phyloP scores from a whole-genome alignment of 2,888 invertebrate genomes.

The Abrostola tripartita region DNA sequence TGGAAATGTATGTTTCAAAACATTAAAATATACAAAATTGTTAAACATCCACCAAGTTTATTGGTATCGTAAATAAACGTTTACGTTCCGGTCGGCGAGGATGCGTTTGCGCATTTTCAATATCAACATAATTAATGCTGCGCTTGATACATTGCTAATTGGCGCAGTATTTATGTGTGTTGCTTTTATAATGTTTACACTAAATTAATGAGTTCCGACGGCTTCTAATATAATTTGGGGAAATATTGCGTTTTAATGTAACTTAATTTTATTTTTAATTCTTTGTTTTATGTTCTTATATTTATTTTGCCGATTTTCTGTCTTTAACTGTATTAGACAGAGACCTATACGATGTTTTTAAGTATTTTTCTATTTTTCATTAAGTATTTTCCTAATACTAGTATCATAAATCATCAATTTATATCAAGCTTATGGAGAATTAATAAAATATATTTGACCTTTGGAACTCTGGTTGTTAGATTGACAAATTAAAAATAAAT shows the following conservation, averaged over 20 bases:
- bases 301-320: constrained; percentile 11
- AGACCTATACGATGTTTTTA: no score
- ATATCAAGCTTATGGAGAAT: constrained; percentile 22
- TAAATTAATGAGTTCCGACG: constrained; percentile 46
- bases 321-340: background rate
- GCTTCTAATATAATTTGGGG: constrained; percentile 33
- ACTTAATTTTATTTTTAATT: background rate
- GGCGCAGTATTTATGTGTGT: constrained; percentile 56
- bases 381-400: background rate
- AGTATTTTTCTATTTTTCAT: no score
- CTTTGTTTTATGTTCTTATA: constrained; percentile 21
- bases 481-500: constrained; percentile 43
- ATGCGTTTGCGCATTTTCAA: constrained; percentile 55
- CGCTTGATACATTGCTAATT: constrained; percentile 62
- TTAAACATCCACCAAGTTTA: constrained; percentile 48
- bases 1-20: constrained; percentile 5
- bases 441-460: constrained; percentile 30
- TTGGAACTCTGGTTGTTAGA: constrained; percentile 23
- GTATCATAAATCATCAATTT: constrained; percentile 14
- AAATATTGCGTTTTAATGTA: constrained; percentile 32
- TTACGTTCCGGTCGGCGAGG: constrained; percentile 48
- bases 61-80: constrained; percentile 54
- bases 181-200: constrained; percentile 50
- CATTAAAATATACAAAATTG: constrained; percentile 42
- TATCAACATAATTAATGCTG: constrained; percentile 58